These are phyloP conservation scores for Shinisaurus crocodilurus DNA, from an alignment of 2,113 vertebrate species.

Conservation along the genomic window DNA sequence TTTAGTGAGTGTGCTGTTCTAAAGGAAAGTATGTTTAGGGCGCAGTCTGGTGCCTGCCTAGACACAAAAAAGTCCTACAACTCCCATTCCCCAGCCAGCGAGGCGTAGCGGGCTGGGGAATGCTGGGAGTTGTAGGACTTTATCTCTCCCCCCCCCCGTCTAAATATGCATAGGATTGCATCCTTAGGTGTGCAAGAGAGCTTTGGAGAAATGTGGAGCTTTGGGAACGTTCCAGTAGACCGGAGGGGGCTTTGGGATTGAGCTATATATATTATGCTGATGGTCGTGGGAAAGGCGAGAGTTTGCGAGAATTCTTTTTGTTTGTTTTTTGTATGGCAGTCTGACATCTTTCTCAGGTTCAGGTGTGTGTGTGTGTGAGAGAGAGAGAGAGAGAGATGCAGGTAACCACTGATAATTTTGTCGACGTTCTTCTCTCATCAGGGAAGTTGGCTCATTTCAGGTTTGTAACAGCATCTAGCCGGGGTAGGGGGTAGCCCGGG, in stretches of 20 bases:
- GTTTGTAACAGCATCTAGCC: background rate
- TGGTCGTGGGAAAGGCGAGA: no score
- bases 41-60: no score
- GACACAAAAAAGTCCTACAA: no score
- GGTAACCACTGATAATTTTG: background rate
- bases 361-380: background rate
- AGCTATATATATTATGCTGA: background rate
- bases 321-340: background rate
- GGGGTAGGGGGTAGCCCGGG: background rate
- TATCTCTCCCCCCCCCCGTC: no score
- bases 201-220: background rate
- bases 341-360: background rate
- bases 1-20: background rate
- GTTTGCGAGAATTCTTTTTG: background rate
- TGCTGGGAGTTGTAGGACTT: no score
- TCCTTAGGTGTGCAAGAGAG: background rate
- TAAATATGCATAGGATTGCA: no score
- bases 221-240: no score
- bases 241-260: slow-evolving; percentile 48
- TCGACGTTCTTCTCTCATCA: background rate
- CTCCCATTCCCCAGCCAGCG: no score
- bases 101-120: no score
- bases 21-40: background rate
- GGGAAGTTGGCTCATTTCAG: background rate
- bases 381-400: background rate